phyloP scores from a whole-genome alignment of 1,140 invertebrate species.

The Drosophila parvula region DNA sequence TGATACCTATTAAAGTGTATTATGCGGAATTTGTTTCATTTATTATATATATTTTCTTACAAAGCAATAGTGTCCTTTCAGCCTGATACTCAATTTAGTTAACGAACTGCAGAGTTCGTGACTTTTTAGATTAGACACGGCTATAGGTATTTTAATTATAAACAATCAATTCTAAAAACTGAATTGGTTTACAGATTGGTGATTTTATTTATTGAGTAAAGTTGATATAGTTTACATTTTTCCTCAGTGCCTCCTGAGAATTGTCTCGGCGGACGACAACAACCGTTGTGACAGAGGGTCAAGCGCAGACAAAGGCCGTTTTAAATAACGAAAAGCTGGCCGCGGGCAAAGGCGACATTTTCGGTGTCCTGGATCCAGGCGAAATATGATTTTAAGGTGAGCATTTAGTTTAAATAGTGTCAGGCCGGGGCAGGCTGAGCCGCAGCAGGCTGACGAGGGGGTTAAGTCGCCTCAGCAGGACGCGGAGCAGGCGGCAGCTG shows the following conservation, averaged over 20 bases:
- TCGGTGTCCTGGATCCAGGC: slow-evolving; percentile 29
- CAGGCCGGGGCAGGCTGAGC: slow-evolving; percentile 24
- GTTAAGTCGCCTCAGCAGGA: slow-evolving; percentile 31
- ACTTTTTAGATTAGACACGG: too few species aligned
- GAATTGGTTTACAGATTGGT: too few species aligned
- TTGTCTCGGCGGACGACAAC: slow-evolving; percentile 6
- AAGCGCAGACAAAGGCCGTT: slow-evolving; percentile 74
- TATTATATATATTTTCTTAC: too few species aligned
- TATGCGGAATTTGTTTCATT: too few species aligned
- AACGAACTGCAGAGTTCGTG: too few species aligned
- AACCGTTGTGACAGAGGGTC: slow-evolving; percentile 57
- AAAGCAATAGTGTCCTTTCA: too few species aligned
- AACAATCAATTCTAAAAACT: too few species aligned
- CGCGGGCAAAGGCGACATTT: slow-evolving; percentile 43
- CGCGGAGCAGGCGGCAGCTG: slow-evolving; percentile 25
- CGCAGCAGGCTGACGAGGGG: neutral
- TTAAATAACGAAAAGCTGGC: slow-evolving; percentile 76
- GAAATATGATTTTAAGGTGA: slow-evolving; percentile 61
- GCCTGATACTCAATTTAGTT: too few species aligned
- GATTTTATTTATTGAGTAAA: neutral
- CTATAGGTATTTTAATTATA: too few species aligned
- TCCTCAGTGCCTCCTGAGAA: slow-evolving; percentile 5
- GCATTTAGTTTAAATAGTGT: slow-evolving; percentile 61
- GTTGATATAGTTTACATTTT: neutral
- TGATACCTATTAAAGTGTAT: too few species aligned